phyloP scores from a whole-genome alignment of 2,113 vertebrate species.

The Panthera uncia region DNA sequence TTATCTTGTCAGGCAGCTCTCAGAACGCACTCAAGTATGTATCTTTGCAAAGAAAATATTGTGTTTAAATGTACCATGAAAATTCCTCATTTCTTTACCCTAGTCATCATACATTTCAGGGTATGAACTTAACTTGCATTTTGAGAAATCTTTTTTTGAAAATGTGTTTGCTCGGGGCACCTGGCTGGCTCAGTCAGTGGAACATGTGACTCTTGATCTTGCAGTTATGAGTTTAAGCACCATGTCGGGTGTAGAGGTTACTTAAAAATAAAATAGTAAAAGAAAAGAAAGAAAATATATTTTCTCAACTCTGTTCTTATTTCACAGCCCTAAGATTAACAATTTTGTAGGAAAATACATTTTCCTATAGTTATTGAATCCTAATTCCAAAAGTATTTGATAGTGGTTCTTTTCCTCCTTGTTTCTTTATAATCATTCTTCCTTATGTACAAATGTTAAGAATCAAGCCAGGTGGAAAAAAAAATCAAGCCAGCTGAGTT shows the following conservation, averaged over 20 bases:
- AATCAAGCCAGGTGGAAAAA: constrained; percentile 17
- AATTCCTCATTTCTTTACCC: constrained; percentile 38
- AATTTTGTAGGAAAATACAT: constrained; percentile 49
- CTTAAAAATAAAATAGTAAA: background rate
- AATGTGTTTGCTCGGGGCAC: background rate
- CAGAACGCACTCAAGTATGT: constrained; percentile 33
- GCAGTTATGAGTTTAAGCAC: background rate
- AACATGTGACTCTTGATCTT: background rate
- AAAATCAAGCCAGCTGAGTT: constrained; percentile 45
- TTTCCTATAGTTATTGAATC: constrained; percentile 42
- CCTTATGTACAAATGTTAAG: constrained; percentile 50
- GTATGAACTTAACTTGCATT: constrained; percentile 36
- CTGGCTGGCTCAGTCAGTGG: background rate
- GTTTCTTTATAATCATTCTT: constrained; percentile 32
- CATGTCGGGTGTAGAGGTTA: background rate
- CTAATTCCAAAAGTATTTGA: background rate
- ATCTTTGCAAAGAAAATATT: constrained; percentile 39
- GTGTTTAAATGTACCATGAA: background rate
- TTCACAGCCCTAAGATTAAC: constrained; percentile 39
- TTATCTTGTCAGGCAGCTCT: background rate
- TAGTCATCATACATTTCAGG: background rate
- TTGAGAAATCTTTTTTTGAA: constrained; percentile 42
- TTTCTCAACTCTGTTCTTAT: constrained; percentile 27
- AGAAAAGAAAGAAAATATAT: background rate
- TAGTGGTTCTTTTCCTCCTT: constrained; percentile 49